Conservation (phyloP, 1,140 invertebrate genomes). For the Polyergus mexicanus region DNA sequence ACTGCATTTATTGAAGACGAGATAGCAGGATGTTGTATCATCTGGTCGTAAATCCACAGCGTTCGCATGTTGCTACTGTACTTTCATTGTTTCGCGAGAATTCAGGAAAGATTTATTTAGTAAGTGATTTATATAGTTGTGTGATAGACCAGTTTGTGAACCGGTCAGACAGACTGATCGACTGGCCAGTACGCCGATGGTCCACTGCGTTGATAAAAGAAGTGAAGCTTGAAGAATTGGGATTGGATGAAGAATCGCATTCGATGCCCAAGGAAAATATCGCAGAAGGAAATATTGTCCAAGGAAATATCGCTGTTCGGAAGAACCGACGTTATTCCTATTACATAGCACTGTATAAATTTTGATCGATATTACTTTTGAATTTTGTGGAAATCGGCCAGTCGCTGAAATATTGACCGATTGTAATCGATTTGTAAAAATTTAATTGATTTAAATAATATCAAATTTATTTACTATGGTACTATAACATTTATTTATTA, state of each 20-base stretch:
- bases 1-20: not conserved
- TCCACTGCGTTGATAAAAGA: conserved; percentile 54
- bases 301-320: conserved; percentile 60
- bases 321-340: conserved; percentile 60
- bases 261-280: conserved; percentile 56
- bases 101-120: conserved; percentile 59
- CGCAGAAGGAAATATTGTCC: conserved; percentile 45
- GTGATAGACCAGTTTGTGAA: conserved; percentile 41
- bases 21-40: conserved; percentile 39
- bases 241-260: conserved; percentile 43
- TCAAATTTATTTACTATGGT: not conserved
- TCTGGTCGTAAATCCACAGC: conserved; percentile 34
- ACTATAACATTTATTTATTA: no score
- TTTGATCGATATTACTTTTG: conserved; percentile 55
- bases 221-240: conserved; percentile 45
- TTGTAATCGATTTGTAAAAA: not conserved
- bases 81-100: conserved; percentile 42
- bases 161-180: conserved; percentile 45
- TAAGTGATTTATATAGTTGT: conserved; percentile 65
- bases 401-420: conserved; percentile 34
- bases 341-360: conserved; percentile 54
- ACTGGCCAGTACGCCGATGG: conserved; percentile 1
- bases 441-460: conserved; percentile 16
- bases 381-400: conserved; percentile 15
- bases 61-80: conserved; percentile 19